Evolutionary conservation across 2,888 invertebrate species (phyloP), one percentile per base, ranked within the genome.

Genomic region (Ferrisia virgata): DNA sequence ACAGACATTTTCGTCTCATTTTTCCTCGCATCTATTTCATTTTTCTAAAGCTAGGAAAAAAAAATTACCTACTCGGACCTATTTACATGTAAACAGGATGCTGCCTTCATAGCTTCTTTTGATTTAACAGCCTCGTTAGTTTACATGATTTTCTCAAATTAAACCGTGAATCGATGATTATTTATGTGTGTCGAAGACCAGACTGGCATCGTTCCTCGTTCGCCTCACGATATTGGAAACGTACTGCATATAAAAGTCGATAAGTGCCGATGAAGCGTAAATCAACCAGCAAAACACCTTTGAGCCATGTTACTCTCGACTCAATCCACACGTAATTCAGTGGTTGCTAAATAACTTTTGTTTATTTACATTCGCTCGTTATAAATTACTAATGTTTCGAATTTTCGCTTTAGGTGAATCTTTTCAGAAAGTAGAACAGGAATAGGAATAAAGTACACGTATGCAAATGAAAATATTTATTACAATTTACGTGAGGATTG

Each of bases 71-170:
- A n/a, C n/a, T n/a, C n/a, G n/a, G n/a, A n/a, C n/a, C n/a, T n/a
- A n/a, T n/a, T n/a, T n/a, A n/a, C n/a, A n/a, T 8, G 39, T 64
- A 9, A 3, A 64, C 58, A 64, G 58, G 58, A 64, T 64, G 58
- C 28, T 25, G 11, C 58, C 25, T 64, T 18, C 47, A 47, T n/a
- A n/a, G n/a, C 5, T 64, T 11, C 15, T 28, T 72, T 33, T 72
- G n/a, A 36, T 72, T 72, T 36, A 72, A 31, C 33, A 72, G 31
- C 72, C 72, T 72, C 72, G 72, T 72, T 72, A 72, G 33, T 31
- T 33, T 22, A 36, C 72, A 72, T 72, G 72, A 72, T 72, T 72
- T 11, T 72, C 33, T 72, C n/a, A 72, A 72, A 72, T 72, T 72
- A 72, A 72, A 72, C 72, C 72, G 18, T 25, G 33, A 72, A 72